Base-by-base conservation (phyloP, 2,797 vertebrate genomes). In the Centroberyx gerrardi region DNA sequence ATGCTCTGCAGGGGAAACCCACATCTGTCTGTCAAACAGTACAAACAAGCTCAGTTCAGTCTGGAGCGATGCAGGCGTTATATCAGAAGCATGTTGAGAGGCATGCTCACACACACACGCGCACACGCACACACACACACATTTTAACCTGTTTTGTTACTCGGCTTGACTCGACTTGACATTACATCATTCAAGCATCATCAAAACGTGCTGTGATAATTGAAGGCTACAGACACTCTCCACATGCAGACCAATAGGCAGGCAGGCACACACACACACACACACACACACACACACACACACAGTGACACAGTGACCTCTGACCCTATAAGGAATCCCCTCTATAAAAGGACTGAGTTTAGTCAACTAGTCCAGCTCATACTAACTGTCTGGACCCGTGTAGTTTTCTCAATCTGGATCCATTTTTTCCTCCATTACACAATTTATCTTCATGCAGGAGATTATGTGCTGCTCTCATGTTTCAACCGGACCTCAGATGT, bases 401-500 rank as follows among this genome's bases (percentile, higher is more conserved):
- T 67, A 60, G 36, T 22, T 56, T 81, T 77, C 71, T 81, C 65
- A 80, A 76, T 87, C 79, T 87, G 82, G 63, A 74, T 75, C 46
- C 5, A 18, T 2, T 76, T 85, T 86, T 84, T 84, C 52, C 12
- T 65, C 61, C 62, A 69, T 80, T 81, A 74, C 59, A 67, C 68
- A 85, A 80, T 92, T 82, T 86, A 84, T 89, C 89, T 85, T 82
- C 80, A 78, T 72, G 63, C 60, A 55, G 76, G 63, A 90, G 87
- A 90, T 87, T 82, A 84, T 49, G 71, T 75, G 79, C 80, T 38
- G 27, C 62, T 85, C 91, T 93, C 84, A 6, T 78, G 83, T 92
- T 93, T 90, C 88, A 87, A 70, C 59, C 64, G 60, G 74, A 78
- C 76, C 67, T 90, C 61, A 68, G 77, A 87, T 87, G 77, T 80